Evolutionary conservation across 2,888 invertebrate species (phyloP), one percentile per base, ranked within the genome.

Genomic region (Chaitophorus viminalis): DNA sequence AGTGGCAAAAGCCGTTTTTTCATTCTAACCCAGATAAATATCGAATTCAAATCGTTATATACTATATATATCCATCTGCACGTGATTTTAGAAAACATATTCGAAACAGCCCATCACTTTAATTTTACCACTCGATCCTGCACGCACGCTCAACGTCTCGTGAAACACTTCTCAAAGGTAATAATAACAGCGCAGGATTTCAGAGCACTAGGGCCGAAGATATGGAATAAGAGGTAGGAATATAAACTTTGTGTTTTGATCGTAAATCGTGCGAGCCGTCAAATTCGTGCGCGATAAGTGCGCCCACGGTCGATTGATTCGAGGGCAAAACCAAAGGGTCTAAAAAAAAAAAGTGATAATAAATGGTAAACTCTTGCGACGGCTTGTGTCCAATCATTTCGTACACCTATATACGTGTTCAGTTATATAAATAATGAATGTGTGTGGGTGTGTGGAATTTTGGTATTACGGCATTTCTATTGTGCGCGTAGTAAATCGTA

Each of bases 241-340:
- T 25, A 60, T 21, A 60, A 25, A 25, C 60, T 60, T 60, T 36
- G 39, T 31, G 60, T 36, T n/a, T 36, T 17, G 36, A 17, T 60
- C 78, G 78, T 78, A 78, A 78, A 60, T 78, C 78, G 78, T n/a
- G 60, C 25, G 14, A 60, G n/a, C 60, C n/a, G 60, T 60, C n/a
- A n/a, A 36, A 79, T 25, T 18, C 25, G 36, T n/a, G 33, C 60
- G 60, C 60, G 60, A 60, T 60, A 60, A 25, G 60, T 60, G 60
- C 60, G 54, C 54, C 5, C 14, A 14, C 68, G 31, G 31, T 29
- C 68, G 29, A 70, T 70, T 70, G 70, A 70, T 31, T 31, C 70
- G 31, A 31, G 14, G 29, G 46, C 5, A 70, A 70, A 70, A 46
- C 11, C n/a, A n/a, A n/a, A n/a, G n/a, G n/a, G 46, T 46, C 46